These are phyloP conservation scores for Chrysemys picta DNA, from an alignment of 2,113 vertebrate genomes.

Conservation along the genomic window DNA sequence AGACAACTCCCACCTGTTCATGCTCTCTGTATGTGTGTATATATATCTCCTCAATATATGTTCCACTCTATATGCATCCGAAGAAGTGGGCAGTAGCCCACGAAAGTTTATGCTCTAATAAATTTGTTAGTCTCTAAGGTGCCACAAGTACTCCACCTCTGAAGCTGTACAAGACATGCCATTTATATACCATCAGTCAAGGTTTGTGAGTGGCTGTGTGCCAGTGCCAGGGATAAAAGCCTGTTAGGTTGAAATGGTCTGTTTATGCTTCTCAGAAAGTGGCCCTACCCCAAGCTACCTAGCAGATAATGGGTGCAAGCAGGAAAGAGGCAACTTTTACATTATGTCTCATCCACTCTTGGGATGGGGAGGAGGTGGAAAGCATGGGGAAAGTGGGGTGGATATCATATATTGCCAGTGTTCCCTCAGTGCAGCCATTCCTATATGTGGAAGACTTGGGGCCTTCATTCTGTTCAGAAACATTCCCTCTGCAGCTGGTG, in stretches of 20 bases:
- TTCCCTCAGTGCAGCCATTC: rapidly evolving
- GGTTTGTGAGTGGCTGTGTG: neutral
- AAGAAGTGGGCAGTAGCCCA: no score
- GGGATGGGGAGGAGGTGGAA: neutral
- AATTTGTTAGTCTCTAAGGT: no score
- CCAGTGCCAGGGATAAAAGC: neutral
- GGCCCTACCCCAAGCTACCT: neutral
- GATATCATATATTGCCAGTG: no score
- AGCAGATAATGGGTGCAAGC: neutral
- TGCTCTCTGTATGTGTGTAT: no score
- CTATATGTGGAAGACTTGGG: neutral
- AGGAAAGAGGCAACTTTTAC: neutral
- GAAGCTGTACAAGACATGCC: neutral
- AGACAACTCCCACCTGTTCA: no score
- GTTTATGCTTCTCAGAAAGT: conserved; percentile 2
- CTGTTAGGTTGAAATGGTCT: neutral
- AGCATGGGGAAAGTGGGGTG: rapidly evolving
- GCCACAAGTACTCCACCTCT: neutral
- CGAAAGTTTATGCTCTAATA: no score
- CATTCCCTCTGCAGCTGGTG: neutral
- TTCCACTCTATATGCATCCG: no score
- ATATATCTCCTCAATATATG: no score
- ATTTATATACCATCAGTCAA: neutral
- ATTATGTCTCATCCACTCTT: neutral
- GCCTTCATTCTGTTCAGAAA: neutral